Base-by-base conservation (phyloP, 2,888 invertebrate genomes). In the Peribatodes rhomboidaria region DNA sequence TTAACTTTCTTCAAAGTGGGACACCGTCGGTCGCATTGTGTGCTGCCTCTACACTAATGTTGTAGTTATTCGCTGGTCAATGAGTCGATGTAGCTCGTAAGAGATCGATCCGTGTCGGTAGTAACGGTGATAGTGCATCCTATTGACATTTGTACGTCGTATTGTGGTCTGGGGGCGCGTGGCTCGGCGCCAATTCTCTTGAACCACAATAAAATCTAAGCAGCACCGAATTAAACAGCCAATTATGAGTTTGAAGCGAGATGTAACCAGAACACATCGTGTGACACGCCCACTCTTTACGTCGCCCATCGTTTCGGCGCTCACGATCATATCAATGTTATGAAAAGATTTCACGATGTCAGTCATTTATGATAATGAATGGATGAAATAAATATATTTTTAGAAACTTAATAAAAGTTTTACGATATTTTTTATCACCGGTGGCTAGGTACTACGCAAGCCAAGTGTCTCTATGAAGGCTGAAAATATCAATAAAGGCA, bases 131-230 rank as follows among this genome's bases (percentile, higher is more conserved):
- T 89, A 89, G 86, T 89, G 89, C 88, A 87, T 86, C 85, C 88
- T 90, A 91, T 92, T 92, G 92, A 92, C 92, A 92, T 92, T 92
- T 91, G 85, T 82, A 81, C 33, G 20, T 31, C 33, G 50, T 47
- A 42, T 42, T 54, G 54, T 42, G 16, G 7, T 31, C 1, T 0
- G 20, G 39, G 0, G 39, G 41, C 2, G 49, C 82, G 73, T 92
- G 92, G 92, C 90, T 74, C 67, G 13, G 58, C 61, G 89, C 92
- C 92, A 85, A 82, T 72, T 78, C 78, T 77, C 68, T 78, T 82
- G 84, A 84, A 83, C 85, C 79, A 86, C 88, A 86, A 87, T 88
- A 84, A 87, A 87, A 87, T 85, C 76, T 83, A 78, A 83, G 84
- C 77, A 80, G 80, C 77, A 85, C 86, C 79, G 83, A 88, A 85